These are phyloP conservation scores for Lottia scabra DNA, from an alignment of 2,888 invertebrate species.

Conservation along the genomic window DNA sequence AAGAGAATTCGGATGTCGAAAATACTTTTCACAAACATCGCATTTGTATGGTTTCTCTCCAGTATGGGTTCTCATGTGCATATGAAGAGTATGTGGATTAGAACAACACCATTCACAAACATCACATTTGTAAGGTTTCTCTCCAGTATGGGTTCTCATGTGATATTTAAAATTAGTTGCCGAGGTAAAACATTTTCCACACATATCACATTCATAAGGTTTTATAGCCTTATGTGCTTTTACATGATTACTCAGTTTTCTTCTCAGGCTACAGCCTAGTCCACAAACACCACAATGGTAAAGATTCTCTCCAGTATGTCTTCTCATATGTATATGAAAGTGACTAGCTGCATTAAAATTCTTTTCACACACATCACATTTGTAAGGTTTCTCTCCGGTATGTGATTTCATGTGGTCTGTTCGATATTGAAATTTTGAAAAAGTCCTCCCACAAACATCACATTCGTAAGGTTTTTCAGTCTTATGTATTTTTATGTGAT, in stretches of 20 bases:
- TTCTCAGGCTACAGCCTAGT: not conserved
- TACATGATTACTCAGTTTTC: not conserved
- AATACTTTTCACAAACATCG: not conserved
- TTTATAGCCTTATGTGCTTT: not conserved
- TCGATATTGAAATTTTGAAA: not conserved
- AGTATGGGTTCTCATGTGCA: not conserved
- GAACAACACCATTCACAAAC: not conserved
- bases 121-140: not conserved
- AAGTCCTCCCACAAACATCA: not conserved
- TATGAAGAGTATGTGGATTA: not conserved
- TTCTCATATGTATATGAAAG: not conserved
- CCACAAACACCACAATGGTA: not conserved
- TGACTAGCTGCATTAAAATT: not conserved
- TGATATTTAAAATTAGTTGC: not conserved
- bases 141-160: not conserved
- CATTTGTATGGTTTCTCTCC: not conserved
- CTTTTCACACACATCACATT: not conserved
- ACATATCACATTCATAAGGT: not conserved
- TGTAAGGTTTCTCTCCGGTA: not conserved
- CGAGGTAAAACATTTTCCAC: not conserved
- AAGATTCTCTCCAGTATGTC: not conserved
- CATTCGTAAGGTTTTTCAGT: not conserved
- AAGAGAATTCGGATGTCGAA: not conserved
- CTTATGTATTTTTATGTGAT: not conserved
- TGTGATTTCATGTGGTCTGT: not conserved